A percentile compares a stretch with the other conserved stretches of the same genome.
phyloP scores from a whole-genome alignment of 1,140 invertebrate genomes.

The Cyclina sinensis region DNA sequence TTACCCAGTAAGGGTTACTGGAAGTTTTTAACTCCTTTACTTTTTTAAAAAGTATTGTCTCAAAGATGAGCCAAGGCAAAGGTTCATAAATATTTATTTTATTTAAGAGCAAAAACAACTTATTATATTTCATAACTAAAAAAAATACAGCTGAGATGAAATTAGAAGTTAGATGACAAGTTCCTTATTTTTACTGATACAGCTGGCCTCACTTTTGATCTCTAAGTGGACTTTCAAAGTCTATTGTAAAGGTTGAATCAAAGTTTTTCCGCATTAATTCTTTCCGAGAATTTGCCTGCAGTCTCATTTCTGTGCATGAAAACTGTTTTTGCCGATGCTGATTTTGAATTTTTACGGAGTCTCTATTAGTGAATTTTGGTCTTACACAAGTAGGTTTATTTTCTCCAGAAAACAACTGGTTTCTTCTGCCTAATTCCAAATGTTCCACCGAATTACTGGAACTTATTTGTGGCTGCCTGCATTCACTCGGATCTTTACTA shows the following conservation, averaged over 20 bases:
- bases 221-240: conserved; percentile 61
- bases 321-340: background rate
- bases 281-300: too few species aligned
- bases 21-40: too few species aligned
- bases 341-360: background rate
- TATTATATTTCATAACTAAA: too few species aligned
- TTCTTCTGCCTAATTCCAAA: background rate
- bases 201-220: background rate
- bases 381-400: background rate
- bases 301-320: background rate
- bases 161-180: too few species aligned
- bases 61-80: too few species aligned
- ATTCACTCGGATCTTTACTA: background rate
- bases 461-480: background rate
- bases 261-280: too few species aligned
- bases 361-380: background rate
- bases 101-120: too few species aligned
- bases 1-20: too few species aligned
- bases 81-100: too few species aligned
- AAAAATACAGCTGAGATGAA: too few species aligned
- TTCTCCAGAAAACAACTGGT: background rate
- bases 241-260: conserved; percentile 51
- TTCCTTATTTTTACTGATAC: background rate
- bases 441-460: background rate
- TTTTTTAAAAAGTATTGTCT: too few species aligned